phyloP scores from a whole-genome alignment of 2,797 vertebrate genomes.

The Pipistrellus pygmaeus region DNA sequence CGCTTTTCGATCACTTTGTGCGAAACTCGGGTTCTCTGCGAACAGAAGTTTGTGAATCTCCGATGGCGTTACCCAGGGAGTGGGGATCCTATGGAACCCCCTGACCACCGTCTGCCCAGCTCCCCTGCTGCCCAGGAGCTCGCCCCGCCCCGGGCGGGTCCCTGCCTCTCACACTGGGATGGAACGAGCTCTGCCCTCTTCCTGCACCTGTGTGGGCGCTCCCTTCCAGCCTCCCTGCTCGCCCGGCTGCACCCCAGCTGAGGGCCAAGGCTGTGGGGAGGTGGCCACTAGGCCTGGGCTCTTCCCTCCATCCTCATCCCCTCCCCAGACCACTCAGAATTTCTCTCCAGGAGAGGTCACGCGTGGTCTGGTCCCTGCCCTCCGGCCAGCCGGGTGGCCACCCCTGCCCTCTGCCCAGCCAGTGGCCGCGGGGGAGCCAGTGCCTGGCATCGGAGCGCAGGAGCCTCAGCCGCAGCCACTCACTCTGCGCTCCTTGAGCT shows the following conservation, averaged over 20 bases:
- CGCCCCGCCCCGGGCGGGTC: neutral
- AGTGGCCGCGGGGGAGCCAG: neutral
- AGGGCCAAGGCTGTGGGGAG: neutral
- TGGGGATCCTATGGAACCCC: neutral
- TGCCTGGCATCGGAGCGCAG: constrained; percentile 72
- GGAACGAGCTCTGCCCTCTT: neutral
- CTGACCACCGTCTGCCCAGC: neutral
- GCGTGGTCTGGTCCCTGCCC: neutral
- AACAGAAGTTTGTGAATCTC: constrained; percentile 65
- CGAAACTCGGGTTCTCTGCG: constrained; percentile 95
- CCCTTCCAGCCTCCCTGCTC: neutral
- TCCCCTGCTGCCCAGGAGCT: neutral
- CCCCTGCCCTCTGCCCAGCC: constrained; percentile 21
- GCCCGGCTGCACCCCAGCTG: neutral
- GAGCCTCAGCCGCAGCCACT: constrained; percentile 72
- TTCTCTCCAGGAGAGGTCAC: neutral
- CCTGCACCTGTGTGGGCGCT: rapidly evolving
- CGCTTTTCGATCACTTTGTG: constrained; percentile 98
- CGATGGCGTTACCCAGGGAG: neutral
- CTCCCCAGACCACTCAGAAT: neutral
- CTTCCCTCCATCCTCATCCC: neutral
- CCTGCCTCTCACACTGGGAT: too few relatives aligned
- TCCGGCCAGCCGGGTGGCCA: neutral
- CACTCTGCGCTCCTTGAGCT: constrained; percentile 97
- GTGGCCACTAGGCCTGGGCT: neutral